Percentiles rank a stretch among this genome's conserved stretches.
These are phyloP conservation scores for Tapera naevia DNA, from an alignment of 2,797 vertebrate species.

Conservation along the genomic window DNA sequence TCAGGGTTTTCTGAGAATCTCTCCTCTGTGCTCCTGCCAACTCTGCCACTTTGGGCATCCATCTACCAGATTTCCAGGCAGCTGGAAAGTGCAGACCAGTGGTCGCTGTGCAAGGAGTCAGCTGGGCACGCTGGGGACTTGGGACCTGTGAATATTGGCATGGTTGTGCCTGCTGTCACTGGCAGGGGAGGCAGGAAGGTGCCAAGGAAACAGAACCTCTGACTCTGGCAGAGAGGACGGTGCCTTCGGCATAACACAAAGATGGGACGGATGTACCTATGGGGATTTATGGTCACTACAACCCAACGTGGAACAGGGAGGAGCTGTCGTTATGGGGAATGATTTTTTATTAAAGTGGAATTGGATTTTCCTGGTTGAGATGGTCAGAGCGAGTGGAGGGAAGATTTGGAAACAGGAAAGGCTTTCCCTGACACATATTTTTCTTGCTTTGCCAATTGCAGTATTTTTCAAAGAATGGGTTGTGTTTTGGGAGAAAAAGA, in stretches of 20 bases:
- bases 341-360: background rate
- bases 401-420: background rate
- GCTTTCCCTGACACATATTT: background rate
- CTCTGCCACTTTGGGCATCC: conserved; percentile 37
- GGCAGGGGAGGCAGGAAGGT: background rate
- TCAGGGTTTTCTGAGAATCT: conserved; percentile 57
- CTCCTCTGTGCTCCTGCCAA: background rate
- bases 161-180: background rate
- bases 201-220: background rate
- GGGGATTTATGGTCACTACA: background rate
- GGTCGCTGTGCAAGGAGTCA: background rate
- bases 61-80: conserved; percentile 26
- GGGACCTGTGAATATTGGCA: background rate
- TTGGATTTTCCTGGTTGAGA: conserved; percentile 6
- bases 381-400: background rate
- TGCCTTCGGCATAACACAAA: background rate
- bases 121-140: fast-evolving
- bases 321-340: background rate
- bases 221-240: background rate
- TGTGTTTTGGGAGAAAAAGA: background rate
- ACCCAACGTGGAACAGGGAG: background rate
- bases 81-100: conserved; percentile 9
- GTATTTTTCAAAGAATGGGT: background rate
- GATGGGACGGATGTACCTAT: background rate
- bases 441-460: background rate